Conservation (phyloP, 2,113 vertebrate genomes). For the Halichoeres trimaculatus region DNA sequence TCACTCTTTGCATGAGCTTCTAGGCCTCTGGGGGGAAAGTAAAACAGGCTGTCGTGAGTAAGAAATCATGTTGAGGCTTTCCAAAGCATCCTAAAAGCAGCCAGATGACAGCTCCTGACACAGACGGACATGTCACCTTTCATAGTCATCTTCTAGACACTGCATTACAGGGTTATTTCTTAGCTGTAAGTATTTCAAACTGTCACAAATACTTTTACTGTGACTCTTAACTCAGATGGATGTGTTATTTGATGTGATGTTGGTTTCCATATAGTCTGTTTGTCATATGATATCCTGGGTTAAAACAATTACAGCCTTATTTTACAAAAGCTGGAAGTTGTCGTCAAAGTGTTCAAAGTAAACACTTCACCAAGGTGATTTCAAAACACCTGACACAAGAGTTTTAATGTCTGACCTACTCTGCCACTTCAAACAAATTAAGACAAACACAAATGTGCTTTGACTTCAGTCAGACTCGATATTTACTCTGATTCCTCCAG, state of each 20-base stretch:
- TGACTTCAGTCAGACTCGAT: conserved; percentile 22
- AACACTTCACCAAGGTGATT: not conserved
- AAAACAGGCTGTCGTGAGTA: not conserved
- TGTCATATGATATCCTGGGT: not conserved
- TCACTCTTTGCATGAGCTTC: conserved; percentile 92
- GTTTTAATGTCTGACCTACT: not conserved
- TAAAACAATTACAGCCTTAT: not conserved
- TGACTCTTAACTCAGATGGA: no score
- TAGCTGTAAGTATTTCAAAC: not conserved
- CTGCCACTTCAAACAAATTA: conserved; percentile 1
- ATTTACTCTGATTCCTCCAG: conserved; percentile 3
- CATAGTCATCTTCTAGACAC: not conserved
- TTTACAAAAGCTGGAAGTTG: not conserved
- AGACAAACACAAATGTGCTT: conserved; percentile 22
- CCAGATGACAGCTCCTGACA: not conserved
- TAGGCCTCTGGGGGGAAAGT: conserved; percentile 85
- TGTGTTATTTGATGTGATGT: not conserved
- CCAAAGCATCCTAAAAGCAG: not conserved
- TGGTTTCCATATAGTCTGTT: not conserved
- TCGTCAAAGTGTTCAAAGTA: not conserved
- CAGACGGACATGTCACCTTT: not conserved
- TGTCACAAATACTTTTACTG: not conserved
- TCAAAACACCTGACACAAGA: not conserved
- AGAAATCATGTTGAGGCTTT: not conserved
- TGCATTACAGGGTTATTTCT: not conserved